Evolutionary conservation across 2,888 invertebrate species (phyloP).

Genomic region (Melipona bicolor): DNA sequence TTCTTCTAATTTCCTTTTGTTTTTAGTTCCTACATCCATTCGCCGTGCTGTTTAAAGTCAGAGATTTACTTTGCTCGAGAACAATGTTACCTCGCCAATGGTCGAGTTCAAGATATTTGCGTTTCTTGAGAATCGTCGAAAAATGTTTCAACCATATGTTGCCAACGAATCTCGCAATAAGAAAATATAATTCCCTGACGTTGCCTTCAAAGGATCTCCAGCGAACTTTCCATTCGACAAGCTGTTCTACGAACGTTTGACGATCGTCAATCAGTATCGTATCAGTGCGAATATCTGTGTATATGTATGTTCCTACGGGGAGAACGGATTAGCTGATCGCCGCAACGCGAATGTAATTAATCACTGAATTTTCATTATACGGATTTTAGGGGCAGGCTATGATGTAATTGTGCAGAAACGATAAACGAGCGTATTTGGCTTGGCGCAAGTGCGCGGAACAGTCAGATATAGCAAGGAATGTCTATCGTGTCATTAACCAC

Average conservation of each 20-base stretch:
- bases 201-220: not conserved
- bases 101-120: not conserved
- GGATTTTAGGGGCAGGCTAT: conserved; percentile 31
- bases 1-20: not conserved
- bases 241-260: not conserved
- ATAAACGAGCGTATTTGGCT: conserved; percentile 41
- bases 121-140: too few relatives aligned
- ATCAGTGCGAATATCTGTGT: not conserved
- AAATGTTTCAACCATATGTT: too few relatives aligned
- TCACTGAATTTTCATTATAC: conserved; percentile 40
- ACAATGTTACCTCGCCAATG: not conserved
- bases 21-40: not conserved
- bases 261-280: too few relatives aligned
- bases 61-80: not conserved
- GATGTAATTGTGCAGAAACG: conserved; percentile 48
- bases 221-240: not conserved
- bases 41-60: not conserved
- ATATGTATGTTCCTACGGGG: not conserved
- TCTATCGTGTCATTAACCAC: conserved; percentile 52
- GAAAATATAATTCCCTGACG: too few relatives aligned
- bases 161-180: too few relatives aligned
- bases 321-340: conserved; percentile 17
- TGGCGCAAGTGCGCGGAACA: conserved; percentile 38
- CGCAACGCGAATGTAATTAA: conserved; percentile 42
- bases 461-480: conserved; percentile 47